These are phyloP conservation scores for Calliopsis andreniformis DNA, from an alignment of 1,140 invertebrate species.

Conservation along the genomic window DNA sequence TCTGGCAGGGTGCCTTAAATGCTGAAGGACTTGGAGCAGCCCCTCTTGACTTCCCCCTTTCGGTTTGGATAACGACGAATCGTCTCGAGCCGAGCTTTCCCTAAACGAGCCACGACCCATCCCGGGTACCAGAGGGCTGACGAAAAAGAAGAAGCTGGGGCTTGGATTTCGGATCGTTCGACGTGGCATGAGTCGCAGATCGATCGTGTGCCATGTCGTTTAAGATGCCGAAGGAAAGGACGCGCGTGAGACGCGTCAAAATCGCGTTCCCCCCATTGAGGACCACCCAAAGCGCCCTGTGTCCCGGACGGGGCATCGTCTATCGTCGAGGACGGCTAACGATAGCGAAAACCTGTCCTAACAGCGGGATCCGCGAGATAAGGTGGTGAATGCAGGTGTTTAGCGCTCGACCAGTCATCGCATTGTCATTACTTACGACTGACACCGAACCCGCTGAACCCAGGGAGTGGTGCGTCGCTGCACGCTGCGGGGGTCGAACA, in stretches of 20 bases:
- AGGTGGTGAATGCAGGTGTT: constrained; percentile 78
- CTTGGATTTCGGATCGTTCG: background rate
- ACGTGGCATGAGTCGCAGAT: constrained; percentile 55
- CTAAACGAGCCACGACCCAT: too few species aligned
- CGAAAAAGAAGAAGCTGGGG: background rate
- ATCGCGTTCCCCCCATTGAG: constrained; percentile 54
- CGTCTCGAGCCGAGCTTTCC: constrained; percentile 5
- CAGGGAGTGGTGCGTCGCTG: constrained; percentile 44
- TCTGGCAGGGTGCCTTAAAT: constrained; percentile 17
- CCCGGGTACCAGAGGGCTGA: background rate
- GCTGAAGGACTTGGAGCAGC: background rate
- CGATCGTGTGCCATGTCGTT: constrained; percentile 62
- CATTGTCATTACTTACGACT: constrained; percentile 77
- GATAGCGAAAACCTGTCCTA: constrained; percentile 71
- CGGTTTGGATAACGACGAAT: constrained; percentile 1
- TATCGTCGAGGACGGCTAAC: constrained; percentile 54
- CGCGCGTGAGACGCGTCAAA: constrained; percentile 65
- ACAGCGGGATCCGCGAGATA: constrained; percentile 76
- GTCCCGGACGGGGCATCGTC: constrained; percentile 15
- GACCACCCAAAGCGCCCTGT: constrained; percentile 73
- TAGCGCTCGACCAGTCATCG: constrained; percentile 76
- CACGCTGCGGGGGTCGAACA: constrained; percentile 52
- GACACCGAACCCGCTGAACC: constrained; percentile 48
- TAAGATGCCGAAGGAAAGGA: constrained; percentile 56
- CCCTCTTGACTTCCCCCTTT: background rate